Evolutionary conservation across 2,797 vertebrate species (phyloP).

Genomic region (Pangasius mekongensis): DNA sequence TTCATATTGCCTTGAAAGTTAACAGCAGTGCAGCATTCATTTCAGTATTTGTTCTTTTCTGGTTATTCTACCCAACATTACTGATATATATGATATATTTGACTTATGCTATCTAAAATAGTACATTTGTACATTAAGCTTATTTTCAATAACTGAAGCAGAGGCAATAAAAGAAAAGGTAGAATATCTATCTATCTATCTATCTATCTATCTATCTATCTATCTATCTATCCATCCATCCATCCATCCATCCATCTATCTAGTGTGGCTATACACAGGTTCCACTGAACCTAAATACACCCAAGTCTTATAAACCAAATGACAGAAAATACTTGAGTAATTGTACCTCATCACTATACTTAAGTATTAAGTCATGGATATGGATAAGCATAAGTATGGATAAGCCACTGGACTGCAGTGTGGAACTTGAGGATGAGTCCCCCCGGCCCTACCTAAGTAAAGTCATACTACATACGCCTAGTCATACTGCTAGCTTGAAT

Average conservation of each 20-base stretch:
- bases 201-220: neutral
- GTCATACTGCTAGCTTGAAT: neutral
- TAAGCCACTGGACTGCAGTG: neutral
- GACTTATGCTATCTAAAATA: neutral
- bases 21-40: neutral
- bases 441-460: neutral
- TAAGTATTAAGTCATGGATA: neutral
- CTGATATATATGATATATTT: neutral
- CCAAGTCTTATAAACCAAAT: neutral
- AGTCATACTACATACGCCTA: no score
- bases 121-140: neutral
- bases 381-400: neutral
- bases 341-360: neutral
- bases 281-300: neutral
- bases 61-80: neutral
- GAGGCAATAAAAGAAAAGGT: neutral
- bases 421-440: neutral
- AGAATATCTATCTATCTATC: neutral
- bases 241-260: neutral
- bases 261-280: neutral
- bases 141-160: neutral
- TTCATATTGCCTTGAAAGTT: neutral
- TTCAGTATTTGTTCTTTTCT: neutral
- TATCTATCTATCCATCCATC: neutral
- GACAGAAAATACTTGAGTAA: neutral